Evolutionary conservation across 1,140 invertebrate genomes (phyloP), one percentile per base, ranked within the genome.

Genomic region (Drosophila nikananu): DNA sequence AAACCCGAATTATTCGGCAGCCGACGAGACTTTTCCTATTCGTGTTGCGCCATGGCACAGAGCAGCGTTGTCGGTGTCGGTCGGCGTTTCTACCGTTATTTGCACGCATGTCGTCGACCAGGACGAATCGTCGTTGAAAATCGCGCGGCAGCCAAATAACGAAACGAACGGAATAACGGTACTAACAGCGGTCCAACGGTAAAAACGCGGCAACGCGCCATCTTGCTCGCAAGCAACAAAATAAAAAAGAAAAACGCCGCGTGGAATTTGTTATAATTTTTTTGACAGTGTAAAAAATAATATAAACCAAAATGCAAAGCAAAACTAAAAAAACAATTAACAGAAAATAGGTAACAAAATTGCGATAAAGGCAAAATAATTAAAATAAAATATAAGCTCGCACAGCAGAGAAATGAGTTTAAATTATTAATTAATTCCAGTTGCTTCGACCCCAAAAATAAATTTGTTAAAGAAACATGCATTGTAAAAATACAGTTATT

Each of bases 101-200:
- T 83, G 83, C 80, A 86, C 83, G 83, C 83, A 86, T 86, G 80
- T 87, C 83, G 83, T 87, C 83, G 83, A 86, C 61, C 83, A 86
- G 83, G 83, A 87, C 83, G 84, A 80, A 81, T 82, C 83, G 83
- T 83, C 7, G 41, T 61, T 39, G 9, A 32, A n/a, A 54, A 37
- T 57, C 54, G 54, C 63, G 67, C 37, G 44, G 30, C 63, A 41
- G 46, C 23, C 35, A 32, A n/a, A 27, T n/a, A 32, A 63, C 39
- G 30, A 68, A 66, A 64, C 82, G 75, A 25, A 39, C 37, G 59
- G 72, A 48, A 32, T 65, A 51, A 54, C 63, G 60, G 49, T 59
- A 48, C n/a, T 54, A 67, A 10, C 58, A 62, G 21, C 61, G 58
- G 59, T 64, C 42, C 21, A 60, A 67, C 49, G 57, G 63, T 57